Conservation (phyloP, 2,888 invertebrate genomes). For the Drosophila mayaguana region DNA sequence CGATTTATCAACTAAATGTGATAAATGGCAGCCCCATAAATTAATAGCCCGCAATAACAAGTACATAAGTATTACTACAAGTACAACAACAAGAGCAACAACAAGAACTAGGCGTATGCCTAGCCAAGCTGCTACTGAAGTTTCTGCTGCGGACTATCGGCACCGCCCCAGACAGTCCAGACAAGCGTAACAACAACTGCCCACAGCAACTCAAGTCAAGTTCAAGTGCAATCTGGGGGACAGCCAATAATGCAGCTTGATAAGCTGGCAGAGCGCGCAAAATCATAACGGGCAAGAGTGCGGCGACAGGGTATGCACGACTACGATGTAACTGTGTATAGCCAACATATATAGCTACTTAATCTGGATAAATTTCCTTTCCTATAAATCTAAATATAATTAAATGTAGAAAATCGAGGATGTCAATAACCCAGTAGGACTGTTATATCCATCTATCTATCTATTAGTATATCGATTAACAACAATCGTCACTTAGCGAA, state of each 20-base stretch:
- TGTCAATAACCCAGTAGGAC: no score
- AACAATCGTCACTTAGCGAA: no score
- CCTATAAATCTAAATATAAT: no score
- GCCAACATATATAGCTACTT: no score
- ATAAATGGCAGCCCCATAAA: slow-evolving; percentile 83
- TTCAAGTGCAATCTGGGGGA: slow-evolving; percentile 72
- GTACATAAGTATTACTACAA: slow-evolving; percentile 52
- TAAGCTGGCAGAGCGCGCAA: slow-evolving; percentile 61
- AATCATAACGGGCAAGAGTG: slow-evolving; percentile 59
- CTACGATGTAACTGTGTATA: neutral
- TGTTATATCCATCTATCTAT: no score
- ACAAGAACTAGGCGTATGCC: slow-evolving; percentile 49
- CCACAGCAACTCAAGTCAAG: slow-evolving; percentile 80
- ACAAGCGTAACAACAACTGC: slow-evolving; percentile 82
- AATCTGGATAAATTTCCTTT: no score
- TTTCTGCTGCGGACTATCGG: slow-evolving; percentile 67
- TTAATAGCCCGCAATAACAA: slow-evolving; percentile 78
- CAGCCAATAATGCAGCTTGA: slow-evolving; percentile 74
- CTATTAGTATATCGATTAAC: no score
- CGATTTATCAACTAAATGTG: slow-evolving; percentile 81
- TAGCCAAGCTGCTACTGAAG: slow-evolving; percentile 51
- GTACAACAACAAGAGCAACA: neutral
- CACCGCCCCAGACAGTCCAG: slow-evolving; percentile 74
- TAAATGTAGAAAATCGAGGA: no score
- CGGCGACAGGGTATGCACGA: neutral